These are phyloP conservation scores for Philereme transversata DNA, from an alignment of 2,888 invertebrate genomes.

Conservation along the genomic window DNA sequence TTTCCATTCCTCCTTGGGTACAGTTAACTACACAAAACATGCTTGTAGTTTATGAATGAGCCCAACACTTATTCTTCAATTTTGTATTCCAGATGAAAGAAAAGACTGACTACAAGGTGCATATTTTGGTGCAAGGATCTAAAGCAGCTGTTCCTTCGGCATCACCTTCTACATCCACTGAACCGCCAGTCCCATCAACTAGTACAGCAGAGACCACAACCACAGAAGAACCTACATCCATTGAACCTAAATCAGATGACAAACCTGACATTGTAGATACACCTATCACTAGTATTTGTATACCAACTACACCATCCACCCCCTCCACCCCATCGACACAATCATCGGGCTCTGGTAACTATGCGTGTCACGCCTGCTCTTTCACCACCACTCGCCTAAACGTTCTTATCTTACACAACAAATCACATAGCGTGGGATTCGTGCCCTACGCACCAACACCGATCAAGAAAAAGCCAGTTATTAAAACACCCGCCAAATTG, in stretches of 20 bases:
- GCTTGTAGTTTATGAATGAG: background rate
- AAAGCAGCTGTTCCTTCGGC: constrained; percentile 54
- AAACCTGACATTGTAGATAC: constrained; percentile 30
- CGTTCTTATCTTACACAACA: constrained; percentile 89
- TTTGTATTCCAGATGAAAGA: constrained; percentile 64
- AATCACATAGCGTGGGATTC: constrained; percentile 86
- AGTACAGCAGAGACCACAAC: constrained; percentile 50
- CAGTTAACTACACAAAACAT: background rate
- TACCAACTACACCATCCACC: constrained; percentile 25
- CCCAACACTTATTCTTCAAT: constrained; percentile 7
- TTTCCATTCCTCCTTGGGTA: too few species aligned
- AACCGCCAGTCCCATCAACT: constrained; percentile 53
- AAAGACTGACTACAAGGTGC: constrained; percentile 85
- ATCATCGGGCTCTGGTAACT: constrained; percentile 64
- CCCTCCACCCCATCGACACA: constrained; percentile 41
- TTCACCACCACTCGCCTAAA: constrained; percentile 88
- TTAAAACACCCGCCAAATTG: constrained; percentile 52
- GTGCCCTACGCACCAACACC: constrained; percentile 75
- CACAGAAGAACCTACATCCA: constrained; percentile 39
- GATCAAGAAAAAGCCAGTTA: constrained; percentile 59
- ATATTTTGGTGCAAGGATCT: constrained; percentile 85
- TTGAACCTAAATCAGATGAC: constrained; percentile 41
- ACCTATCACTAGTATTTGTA: constrained; percentile 2
- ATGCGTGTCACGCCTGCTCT: constrained; percentile 85
- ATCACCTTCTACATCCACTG: constrained; percentile 40